Percentiles rank a stretch among this genome's conserved stretches.
phyloP scores from a whole-genome alignment of 2,888 invertebrate genomes.

The Lycaena phlaeas region DNA sequence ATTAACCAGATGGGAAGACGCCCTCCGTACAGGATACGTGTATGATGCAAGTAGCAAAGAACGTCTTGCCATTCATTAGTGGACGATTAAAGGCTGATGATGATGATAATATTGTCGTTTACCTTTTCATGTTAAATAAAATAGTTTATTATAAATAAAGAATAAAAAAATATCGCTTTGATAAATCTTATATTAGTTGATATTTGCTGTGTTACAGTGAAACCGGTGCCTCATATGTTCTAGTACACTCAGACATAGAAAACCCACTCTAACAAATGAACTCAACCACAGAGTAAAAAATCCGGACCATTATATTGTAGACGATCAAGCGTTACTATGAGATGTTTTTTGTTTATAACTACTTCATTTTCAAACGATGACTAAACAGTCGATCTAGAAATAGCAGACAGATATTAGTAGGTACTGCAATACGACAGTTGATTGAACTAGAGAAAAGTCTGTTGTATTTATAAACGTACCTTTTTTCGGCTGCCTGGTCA shows the following conservation, averaged over 20 bases:
- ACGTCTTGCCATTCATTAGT: too few relatives aligned
- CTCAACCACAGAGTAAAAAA: slow-evolving; percentile 24
- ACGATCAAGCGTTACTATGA: slow-evolving; percentile 14
- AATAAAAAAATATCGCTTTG: too few relatives aligned
- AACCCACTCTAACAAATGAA: slow-evolving; percentile 17
- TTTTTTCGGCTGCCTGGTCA: too few relatives aligned
- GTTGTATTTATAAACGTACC: neutral
- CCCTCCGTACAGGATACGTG: too few relatives aligned
- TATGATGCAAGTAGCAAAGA: too few relatives aligned
- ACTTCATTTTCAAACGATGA: slow-evolving; percentile 29
- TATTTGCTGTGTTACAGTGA: neutral
- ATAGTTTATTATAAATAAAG: too few relatives aligned
- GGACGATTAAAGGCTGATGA: too few relatives aligned
- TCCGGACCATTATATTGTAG: slow-evolving; percentile 13
- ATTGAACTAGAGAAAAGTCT: slow-evolving; percentile 26
- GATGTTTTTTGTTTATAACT: slow-evolving; percentile 26
- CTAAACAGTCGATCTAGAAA: slow-evolving; percentile 25
- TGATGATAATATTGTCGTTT: too few relatives aligned
- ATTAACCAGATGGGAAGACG: too few relatives aligned
- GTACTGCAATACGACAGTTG: slow-evolving; percentile 34
- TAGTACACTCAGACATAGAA: slow-evolving; percentile 8
- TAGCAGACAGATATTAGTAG: slow-evolving; percentile 28
- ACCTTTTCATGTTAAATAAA: too few relatives aligned
- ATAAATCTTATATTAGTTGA: too few relatives aligned
- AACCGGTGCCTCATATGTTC: slow-evolving; percentile 5